Evolutionary conservation across 2,797 vertebrate species (phyloP), one percentile per base, ranked within the genome.

Genomic region (Alca torda): DNA sequence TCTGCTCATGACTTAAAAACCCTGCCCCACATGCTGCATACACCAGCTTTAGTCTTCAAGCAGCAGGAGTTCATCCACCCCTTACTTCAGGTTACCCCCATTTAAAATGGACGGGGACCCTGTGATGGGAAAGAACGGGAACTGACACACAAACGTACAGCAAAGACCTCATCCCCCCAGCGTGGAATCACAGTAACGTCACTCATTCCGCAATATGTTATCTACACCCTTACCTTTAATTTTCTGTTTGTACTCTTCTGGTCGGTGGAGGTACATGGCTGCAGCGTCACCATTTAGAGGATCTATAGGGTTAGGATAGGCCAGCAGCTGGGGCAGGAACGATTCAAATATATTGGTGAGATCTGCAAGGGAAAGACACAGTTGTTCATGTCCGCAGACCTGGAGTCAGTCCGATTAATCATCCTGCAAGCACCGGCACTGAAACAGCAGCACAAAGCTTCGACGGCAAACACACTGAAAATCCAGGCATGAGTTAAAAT

Each of bases 241-340:
- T 98, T 99, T 99, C 98, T 99, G 99, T 98, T 99, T 99, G 97
- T 99, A 99, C 90, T 99, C 99, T 95, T 99, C 99, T 85, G 99
- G 99, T 96, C 99, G 98, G 98, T 99, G 99, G 88, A 99, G 98
- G 98, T 99, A 98, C 99, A 99, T 99, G 97, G 99, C 99, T 30
- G 99, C 99, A 33, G 99, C 99, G 1, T 99, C 99, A 48, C 99
- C 99, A 68, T 99, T 99, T 93, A 99, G 98, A 90, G 99, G 99
- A 48, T 99, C 99, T 93, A 99, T 99, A 89, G 99, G 99, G 96
- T 99, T 99, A 60, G 99, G 99, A 86, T 99, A 99, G 70, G 99
- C 99, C 97, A 99, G 98, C 98, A 99, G 98, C 98, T 99, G 99
- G 94, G 99, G 99, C 98, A 99, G 98, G 98, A 99, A 99, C 75